These are phyloP conservation scores for Chrysocyon brachyurus DNA, from an alignment of 2,797 vertebrate genomes.

Conservation along the genomic window DNA sequence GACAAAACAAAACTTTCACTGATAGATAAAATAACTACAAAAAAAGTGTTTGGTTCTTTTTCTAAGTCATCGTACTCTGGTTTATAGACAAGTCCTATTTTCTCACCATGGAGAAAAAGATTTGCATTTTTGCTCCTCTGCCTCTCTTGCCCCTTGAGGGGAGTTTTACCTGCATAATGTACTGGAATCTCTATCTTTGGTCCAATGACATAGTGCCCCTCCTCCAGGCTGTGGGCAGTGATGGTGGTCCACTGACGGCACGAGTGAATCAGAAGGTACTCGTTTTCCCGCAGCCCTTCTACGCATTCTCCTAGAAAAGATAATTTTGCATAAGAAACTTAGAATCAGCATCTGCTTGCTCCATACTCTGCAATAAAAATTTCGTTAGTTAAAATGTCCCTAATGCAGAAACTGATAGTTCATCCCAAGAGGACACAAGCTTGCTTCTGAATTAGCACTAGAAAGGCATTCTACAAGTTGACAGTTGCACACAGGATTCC, in stretches of 20 bases:
- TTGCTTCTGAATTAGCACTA: background rate
- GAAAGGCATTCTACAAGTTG: background rate
- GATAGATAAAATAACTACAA: background rate
- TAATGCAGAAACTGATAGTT: background rate
- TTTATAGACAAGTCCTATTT: background rate
- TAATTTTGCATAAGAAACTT: slow-evolving; percentile 33
- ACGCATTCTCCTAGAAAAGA: slow-evolving; percentile 94
- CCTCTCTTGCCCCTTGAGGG: background rate
- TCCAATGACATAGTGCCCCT: slow-evolving; percentile 99
- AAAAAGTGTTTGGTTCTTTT: background rate
- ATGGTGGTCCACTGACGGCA: slow-evolving; percentile 99
- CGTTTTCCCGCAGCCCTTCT: slow-evolving; percentile 97
- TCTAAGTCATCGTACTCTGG: background rate
- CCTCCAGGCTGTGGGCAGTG: slow-evolving; percentile 99
- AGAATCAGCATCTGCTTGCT: background rate
- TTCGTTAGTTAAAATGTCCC: background rate
- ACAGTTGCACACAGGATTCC: background rate
- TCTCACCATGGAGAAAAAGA: background rate
- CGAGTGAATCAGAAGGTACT: slow-evolving; percentile 98
- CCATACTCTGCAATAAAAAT: background rate
- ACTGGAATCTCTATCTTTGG: slow-evolving; percentile 99
- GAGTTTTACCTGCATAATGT: slow-evolving; percentile 97
- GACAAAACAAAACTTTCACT: slow-evolving; percentile 24
- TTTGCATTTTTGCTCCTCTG: background rate
- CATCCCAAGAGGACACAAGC: background rate